phyloP scores from a whole-genome alignment of 2,888 invertebrate genomes.

The Orthosia cruda region DNA sequence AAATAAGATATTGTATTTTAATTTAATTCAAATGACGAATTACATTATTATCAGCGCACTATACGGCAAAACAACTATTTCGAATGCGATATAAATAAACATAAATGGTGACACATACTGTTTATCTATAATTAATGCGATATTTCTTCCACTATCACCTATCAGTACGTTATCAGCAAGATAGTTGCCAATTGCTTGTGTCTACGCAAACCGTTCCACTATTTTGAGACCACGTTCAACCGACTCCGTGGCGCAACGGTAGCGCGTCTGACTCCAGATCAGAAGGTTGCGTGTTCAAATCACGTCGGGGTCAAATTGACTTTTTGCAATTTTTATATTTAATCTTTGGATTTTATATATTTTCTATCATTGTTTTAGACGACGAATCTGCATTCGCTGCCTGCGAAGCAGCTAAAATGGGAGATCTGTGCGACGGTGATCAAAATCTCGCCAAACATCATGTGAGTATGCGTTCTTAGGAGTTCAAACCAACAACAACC shows the following conservation, averaged over 20 bases:
- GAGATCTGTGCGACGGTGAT: slow-evolving; percentile 80
- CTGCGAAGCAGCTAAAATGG: slow-evolving; percentile 79
- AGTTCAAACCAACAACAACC: too few relatives aligned
- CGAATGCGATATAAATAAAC: not conserved
- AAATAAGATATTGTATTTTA: too few relatives aligned
- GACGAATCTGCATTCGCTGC: slow-evolving; percentile 87
- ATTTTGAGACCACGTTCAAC: fast-evolving
- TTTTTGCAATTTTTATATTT: slow-evolving; percentile 56
- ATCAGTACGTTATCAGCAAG: slow-evolving; percentile 11
- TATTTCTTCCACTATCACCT: slow-evolving; percentile 5
- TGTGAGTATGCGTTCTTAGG: slow-evolving; percentile 75
- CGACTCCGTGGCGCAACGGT: slow-evolving; percentile 99
- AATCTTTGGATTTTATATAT: slow-evolving; percentile 9
- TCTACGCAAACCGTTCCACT: not conserved
- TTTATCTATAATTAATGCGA: not conserved
- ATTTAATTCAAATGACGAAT: too few relatives aligned
- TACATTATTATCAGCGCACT: not conserved
- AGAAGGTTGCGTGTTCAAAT: slow-evolving; percentile 99
- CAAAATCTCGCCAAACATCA: slow-evolving; percentile 80
- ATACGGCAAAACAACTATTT: not conserved
- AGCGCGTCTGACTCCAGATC: slow-evolving; percentile 99
- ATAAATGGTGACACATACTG: not conserved
- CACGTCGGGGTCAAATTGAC: slow-evolving; percentile 96
- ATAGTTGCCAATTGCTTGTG: not conserved
- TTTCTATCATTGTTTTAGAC: slow-evolving; percentile 74